These are phyloP conservation scores for Miltochrista miniata DNA, from an alignment of 2,888 invertebrate species.

Conservation along the genomic window DNA sequence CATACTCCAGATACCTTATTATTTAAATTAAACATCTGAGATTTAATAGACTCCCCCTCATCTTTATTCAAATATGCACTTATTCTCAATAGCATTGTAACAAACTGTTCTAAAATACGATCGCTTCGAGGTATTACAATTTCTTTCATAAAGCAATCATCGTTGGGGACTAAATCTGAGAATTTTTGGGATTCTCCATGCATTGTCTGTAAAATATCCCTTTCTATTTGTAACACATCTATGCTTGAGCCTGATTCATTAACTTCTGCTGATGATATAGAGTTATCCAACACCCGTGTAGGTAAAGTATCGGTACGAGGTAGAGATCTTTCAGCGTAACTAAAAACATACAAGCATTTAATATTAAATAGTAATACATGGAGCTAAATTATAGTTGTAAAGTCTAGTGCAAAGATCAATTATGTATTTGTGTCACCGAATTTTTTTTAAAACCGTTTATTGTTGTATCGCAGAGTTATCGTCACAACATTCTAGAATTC, in stretches of 20 bases:
- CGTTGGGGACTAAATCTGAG: slow-evolving; percentile 56
- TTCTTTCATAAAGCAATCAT: slow-evolving; percentile 68
- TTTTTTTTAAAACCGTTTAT: too few relatives aligned
- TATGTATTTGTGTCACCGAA: too few relatives aligned
- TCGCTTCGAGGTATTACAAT: slow-evolving; percentile 67
- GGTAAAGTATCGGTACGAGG: slow-evolving; percentile 11
- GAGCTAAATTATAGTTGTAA: too few relatives aligned
- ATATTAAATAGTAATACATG: too few relatives aligned
- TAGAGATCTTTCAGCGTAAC: slow-evolving; percentile 49
- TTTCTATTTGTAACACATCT: slow-evolving; percentile 40
- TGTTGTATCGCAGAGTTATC: too few relatives aligned
- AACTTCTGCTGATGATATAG: slow-evolving; percentile 23
- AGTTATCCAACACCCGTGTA: slow-evolving; percentile 19
- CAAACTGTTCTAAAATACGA: slow-evolving; percentile 73
- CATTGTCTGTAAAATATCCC: slow-evolving; percentile 36
- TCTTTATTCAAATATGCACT: slow-evolving; percentile 55
- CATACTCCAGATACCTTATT: slow-evolving; percentile 23
- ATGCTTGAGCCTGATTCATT: slow-evolving; percentile 37
- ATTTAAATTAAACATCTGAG: slow-evolving; percentile 35
- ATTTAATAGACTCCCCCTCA: slow-evolving; percentile 36
- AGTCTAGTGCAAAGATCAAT: too few relatives aligned
- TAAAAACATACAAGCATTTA: slow-evolving; percentile 26
- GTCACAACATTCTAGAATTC: too few relatives aligned
- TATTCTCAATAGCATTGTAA: slow-evolving; percentile 68
- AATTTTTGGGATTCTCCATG: slow-evolving; percentile 44